Evolutionary conservation across 2,888 invertebrate species (phyloP), one percentile per base, ranked within the genome.

Genomic region (Nomada fabriciana): DNA sequence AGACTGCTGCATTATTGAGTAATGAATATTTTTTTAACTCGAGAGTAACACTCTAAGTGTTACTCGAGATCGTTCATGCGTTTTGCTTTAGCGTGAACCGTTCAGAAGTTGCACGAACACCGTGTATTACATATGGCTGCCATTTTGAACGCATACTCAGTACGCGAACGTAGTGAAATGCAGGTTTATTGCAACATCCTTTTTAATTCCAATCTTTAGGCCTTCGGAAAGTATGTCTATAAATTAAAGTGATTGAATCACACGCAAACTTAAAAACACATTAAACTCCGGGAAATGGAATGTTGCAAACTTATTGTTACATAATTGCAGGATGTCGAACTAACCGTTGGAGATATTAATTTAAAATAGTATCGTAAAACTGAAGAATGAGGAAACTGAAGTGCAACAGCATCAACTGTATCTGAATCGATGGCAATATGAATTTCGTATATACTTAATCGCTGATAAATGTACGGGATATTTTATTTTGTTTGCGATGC

Each of bases 11-110:
- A 18, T 25, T 18, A 47, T 18, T 25, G 11, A 11, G 1, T 47
- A 64, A 64, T 64, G 47, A 64, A 64, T 47, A 64, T 64, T 2
- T 11, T 9, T 18, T 36, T n/a, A n/a, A n/a, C n/a, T n/a, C n/a
- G n/a, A n/a, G n/a, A n/a, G n/a, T n/a, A n/a, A n/a, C n/a, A n/a
- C n/a, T n/a, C n/a, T n/a, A n/a, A n/a, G 15, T 23, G 23, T 23
- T 18, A 23, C 18, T 47, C 0, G 9, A 63, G 5, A 23, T 63
- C 63, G 43, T 23, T 47, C 10, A 25, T 25, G 18, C 5, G 5
- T 23, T 11, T 1, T 1, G 18, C 18, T 11, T 1, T 2, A 23
- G 47, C 20, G 18, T 47, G 15, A 25, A 23, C 0, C 18, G 4
- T 18, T 11, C 4, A 11, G 47, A 23, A 18, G 15, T 64, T 23